A percentile compares a stretch with the other conserved stretches of the same genome.
phyloP scores from a whole-genome alignment of 2,888 invertebrate genomes.

The Psococerastis gibbosa region DNA sequence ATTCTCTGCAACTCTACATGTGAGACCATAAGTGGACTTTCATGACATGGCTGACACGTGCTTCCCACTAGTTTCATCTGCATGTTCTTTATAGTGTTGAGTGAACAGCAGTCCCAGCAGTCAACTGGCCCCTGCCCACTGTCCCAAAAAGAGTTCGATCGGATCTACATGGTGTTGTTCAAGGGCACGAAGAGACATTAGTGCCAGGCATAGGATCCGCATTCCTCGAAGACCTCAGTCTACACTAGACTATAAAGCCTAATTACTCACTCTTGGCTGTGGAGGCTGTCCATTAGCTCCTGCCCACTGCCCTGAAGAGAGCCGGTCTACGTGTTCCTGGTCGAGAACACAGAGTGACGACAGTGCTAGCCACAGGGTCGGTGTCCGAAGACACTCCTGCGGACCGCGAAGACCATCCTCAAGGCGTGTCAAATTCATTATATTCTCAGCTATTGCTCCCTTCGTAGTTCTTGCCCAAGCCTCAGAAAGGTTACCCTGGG shows the following conservation, averaged over 20 bases:
- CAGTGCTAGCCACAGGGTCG: conserved; percentile 79
- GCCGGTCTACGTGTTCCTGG: conserved; percentile 68
- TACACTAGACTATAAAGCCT: background rate
- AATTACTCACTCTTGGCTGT: conserved; percentile 21
- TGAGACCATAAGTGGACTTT: too few species aligned
- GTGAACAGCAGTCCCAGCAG: too few species aligned
- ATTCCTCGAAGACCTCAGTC: too few species aligned
- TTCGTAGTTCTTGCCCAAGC: conserved; percentile 77
- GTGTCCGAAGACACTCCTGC: conserved; percentile 57
- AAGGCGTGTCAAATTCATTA: conserved; percentile 62
- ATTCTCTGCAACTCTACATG: too few species aligned
- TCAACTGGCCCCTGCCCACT: too few species aligned
- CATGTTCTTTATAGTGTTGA: too few species aligned
- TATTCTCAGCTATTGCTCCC: conserved; percentile 70
- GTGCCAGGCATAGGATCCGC: conserved; percentile 5
- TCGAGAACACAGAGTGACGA: conserved; percentile 87
- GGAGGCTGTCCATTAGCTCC: conserved; percentile 24
- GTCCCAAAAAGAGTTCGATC: too few species aligned
- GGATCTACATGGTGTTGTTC: too few species aligned
- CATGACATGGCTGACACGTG: too few species aligned
- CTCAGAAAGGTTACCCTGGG: conserved; percentile 65
- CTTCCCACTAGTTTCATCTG: too few species aligned
- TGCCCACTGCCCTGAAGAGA: conserved; percentile 63
- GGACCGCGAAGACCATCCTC: conserved; percentile 56
- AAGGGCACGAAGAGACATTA: too few species aligned